phyloP scores from a whole-genome alignment of 1,140 invertebrate genomes.

The Zaprionus kolodkinae region DNA sequence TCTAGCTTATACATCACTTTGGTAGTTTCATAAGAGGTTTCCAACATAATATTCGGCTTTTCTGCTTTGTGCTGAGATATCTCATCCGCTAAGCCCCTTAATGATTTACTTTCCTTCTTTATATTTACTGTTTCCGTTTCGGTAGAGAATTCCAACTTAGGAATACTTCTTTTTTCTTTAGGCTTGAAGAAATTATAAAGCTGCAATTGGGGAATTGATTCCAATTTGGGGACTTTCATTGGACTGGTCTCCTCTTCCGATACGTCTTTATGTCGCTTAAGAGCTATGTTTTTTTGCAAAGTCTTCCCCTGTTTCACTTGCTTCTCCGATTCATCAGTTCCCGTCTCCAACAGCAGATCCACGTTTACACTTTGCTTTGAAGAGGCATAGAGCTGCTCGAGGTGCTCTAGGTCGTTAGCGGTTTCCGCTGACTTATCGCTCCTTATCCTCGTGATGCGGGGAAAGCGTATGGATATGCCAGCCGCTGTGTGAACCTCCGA shows the following conservation, averaged over 20 bases:
- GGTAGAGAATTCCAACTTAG: neutral
- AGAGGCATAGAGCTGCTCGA: constrained; percentile 88
- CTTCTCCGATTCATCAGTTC: constrained; percentile 10
- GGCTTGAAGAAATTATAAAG: constrained; percentile 55
- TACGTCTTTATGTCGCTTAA: constrained; percentile 28
- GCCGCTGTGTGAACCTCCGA: constrained; percentile 94
- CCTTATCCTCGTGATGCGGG: constrained; percentile 92
- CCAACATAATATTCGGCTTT: neutral
- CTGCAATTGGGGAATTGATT: constrained; percentile 29
- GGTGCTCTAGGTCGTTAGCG: constrained; percentile 91
- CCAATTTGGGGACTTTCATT: constrained; percentile 43
- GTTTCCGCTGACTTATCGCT: constrained; percentile 93
- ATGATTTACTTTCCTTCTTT: constrained; percentile 33
- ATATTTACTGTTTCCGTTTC: neutral
- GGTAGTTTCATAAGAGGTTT: neutral
- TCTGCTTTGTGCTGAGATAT: neutral
- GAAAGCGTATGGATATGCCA: constrained; percentile 97
- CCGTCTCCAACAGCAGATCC: constrained; percentile 84
- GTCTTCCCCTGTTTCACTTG: constrained; percentile 48
- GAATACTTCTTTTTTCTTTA: neutral
- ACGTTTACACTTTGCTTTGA: constrained; percentile 89
- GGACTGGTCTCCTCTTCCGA: neutral
- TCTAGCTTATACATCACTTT: neutral
- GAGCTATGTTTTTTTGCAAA: constrained; percentile 39
- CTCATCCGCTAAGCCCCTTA: constrained; percentile 31